These are phyloP conservation scores for Phaethon lepturus DNA, from an alignment of 2,113 vertebrate species.

Conservation along the genomic window DNA sequence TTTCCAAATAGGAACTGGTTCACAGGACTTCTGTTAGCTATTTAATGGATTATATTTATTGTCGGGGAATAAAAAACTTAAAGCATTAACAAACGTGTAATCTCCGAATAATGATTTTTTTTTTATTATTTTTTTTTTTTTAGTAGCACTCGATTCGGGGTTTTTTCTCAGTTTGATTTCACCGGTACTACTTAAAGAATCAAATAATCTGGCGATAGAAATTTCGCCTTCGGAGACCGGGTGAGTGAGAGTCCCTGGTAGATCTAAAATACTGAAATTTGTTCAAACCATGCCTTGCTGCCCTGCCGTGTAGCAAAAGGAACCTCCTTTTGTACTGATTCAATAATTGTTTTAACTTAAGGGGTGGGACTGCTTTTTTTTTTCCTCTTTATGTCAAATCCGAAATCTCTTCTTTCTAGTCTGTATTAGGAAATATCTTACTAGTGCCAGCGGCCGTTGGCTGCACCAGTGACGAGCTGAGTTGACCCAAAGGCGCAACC, in stretches of 20 bases:
- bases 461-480: neutral
- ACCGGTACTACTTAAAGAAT: neutral
- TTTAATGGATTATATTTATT: neutral
- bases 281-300: neutral
- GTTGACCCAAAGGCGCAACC: neutral
- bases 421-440: conserved; percentile 5
- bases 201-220: neutral
- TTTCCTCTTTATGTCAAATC: neutral
- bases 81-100: neutral
- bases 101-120: neutral
- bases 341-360: neutral
- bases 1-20: neutral
- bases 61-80: neutral
- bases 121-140: neutral
- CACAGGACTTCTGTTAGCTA: neutral
- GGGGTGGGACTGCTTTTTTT: neutral
- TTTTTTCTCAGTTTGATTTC: neutral
- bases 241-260: neutral
- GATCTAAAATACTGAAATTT: neutral
- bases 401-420: conserved; percentile 3
- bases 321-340: neutral
- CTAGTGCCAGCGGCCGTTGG: neutral
- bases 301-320: neutral
- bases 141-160: neutral
- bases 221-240: neutral